Percentiles rank a stretch among this genome's conserved stretches.
Evolutionary conservation across 2,113 vertebrate species (phyloP).

Genomic region (Progne subis): DNA sequence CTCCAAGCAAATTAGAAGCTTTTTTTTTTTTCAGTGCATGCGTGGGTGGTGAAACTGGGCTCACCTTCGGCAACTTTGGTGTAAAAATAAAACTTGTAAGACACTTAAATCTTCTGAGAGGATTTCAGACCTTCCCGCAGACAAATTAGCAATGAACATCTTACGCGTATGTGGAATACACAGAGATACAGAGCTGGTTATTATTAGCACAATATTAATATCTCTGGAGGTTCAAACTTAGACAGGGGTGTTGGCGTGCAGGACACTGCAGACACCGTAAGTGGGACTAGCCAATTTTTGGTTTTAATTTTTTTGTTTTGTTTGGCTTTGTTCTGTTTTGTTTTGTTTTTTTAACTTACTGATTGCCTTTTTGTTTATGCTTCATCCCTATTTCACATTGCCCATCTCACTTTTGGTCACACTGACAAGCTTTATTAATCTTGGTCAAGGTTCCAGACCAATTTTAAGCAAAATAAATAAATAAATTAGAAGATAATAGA

Average conservation of each 20-base stretch:
- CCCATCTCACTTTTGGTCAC: background rate
- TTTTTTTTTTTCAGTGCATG: background rate
- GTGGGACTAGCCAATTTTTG: background rate
- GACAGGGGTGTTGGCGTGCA: background rate
- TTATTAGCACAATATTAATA: constrained; percentile 28
- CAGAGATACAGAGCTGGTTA: background rate
- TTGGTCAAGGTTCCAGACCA: background rate
- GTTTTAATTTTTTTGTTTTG: background rate
- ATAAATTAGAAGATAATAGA: background rate
- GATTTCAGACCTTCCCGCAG: constrained; percentile 33
- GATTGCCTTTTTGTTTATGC: background rate
- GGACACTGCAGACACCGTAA: background rate
- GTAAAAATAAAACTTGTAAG: constrained; percentile 72
- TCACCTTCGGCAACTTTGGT: constrained; percentile 58
- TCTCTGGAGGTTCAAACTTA: background rate
- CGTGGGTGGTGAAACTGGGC: constrained; percentile 60
- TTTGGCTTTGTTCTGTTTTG: background rate
- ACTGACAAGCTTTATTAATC: background rate
- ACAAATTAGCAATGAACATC: constrained; percentile 43
- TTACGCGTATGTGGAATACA: background rate
- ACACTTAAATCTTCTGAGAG: constrained; percentile 50
- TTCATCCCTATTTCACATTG: background rate
- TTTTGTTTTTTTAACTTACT: background rate
- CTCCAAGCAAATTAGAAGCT: constrained; percentile 48
- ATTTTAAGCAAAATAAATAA: background rate